Conservation (phyloP, 2,113 vertebrate species). For the Procavia capensis region DNA sequence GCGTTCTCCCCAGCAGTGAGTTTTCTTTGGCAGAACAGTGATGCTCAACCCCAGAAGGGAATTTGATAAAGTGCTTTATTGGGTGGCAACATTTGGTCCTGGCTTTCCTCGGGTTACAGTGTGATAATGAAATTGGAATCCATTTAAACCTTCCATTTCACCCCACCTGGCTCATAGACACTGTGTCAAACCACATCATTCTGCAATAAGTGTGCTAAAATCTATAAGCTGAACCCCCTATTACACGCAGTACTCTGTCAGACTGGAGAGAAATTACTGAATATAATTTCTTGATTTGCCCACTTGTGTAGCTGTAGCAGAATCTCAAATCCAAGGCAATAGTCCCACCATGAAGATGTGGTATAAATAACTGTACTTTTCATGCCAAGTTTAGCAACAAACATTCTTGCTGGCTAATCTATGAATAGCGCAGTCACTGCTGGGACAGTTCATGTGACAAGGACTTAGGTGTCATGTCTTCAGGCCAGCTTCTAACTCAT, state of each 20-base stretch:
- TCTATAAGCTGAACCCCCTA: background rate
- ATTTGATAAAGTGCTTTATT: conserved; percentile 72
- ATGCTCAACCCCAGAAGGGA: conserved; percentile 28
- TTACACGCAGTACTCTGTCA: background rate
- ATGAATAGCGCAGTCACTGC: conserved; percentile 1
- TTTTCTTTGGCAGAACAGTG: conserved; percentile 47
- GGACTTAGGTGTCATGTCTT: background rate
- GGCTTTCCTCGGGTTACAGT: conserved; percentile 56
- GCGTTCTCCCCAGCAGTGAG: conserved; percentile 40
- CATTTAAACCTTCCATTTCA: conserved; percentile 73
- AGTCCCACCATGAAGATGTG: background rate
- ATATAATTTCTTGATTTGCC: conserved; percentile 63
- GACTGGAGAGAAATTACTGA: conserved; percentile 54
- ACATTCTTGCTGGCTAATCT: background rate
- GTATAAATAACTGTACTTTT: background rate
- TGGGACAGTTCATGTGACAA: background rate
- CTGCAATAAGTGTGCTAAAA: conserved; percentile 61
- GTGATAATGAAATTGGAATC: conserved; percentile 76
- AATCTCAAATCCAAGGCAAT: conserved; percentile 42
- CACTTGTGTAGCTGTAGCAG: background rate
- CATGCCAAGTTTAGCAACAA: conserved; percentile 6
- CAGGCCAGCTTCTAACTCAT: background rate
- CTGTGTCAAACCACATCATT: conserved; percentile 38
- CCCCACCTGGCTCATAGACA: conserved; percentile 52
- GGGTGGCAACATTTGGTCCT: conserved; percentile 65